Evolutionary conservation across 1,140 invertebrate species (phyloP).

Genomic region (Nephila pilipes): DNA sequence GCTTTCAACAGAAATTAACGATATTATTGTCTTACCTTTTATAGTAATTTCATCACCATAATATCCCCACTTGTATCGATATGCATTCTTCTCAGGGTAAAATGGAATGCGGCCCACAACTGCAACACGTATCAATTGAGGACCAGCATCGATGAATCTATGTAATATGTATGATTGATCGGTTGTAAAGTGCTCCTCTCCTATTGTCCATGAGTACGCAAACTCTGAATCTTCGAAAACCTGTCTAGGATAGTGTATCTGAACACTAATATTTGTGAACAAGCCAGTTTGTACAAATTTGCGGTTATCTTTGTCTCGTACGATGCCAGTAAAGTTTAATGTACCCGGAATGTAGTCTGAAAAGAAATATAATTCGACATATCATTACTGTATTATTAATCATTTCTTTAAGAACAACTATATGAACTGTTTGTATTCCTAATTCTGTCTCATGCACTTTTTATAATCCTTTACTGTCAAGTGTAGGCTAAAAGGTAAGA

Average conservation of each 20-base stretch:
- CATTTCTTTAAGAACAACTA: no score
- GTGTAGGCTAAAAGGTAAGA: no score
- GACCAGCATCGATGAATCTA: background rate
- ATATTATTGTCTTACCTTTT: background rate
- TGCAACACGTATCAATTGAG: background rate
- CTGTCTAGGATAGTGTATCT: background rate
- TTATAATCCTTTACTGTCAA: no score
- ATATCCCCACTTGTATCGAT: constrained; percentile 57
- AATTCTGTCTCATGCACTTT: no score
- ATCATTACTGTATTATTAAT: no score
- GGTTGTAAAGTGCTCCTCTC: constrained; percentile 13
- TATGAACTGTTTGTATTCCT: no score
- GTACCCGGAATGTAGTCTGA: constrained; percentile 45
- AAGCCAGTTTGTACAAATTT: constrained; percentile 2
- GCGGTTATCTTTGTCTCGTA: background rate
- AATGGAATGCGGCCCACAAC: constrained; percentile 35
- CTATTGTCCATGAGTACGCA: constrained; percentile 46
- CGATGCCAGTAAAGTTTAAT: constrained; percentile 19
- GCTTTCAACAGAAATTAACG: no score
- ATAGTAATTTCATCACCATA: constrained; percentile 19
- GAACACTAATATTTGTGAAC: constrained; percentile 7
- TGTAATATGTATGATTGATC: background rate
- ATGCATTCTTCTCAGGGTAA: background rate
- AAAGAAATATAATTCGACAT: background rate
- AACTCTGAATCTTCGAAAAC: constrained; percentile 26